Percentiles rank a stretch among this genome's conserved stretches.
Conservation (phyloP, 1,140 invertebrate species). For the Planococcus citri region DNA sequence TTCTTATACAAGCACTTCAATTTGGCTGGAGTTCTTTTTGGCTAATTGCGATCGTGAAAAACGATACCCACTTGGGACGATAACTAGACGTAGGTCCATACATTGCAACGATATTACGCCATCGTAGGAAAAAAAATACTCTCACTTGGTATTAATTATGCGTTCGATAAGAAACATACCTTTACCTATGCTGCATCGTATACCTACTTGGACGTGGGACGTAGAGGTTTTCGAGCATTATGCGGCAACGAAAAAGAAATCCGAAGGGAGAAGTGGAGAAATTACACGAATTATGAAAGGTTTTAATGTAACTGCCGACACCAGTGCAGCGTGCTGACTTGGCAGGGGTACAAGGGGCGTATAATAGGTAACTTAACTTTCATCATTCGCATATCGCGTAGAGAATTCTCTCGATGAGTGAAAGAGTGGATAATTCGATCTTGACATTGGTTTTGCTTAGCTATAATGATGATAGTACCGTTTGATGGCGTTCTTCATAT, state of each 20-base stretch:
- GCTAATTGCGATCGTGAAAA: too few species aligned
- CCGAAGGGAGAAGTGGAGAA: background rate
- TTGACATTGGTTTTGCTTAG: background rate
- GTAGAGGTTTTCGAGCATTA: background rate
- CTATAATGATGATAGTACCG: background rate
- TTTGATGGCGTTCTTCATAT: too few species aligned
- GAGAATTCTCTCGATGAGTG: background rate
- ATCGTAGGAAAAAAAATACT: background rate
- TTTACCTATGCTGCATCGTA: too few species aligned
- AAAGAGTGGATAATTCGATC: background rate
- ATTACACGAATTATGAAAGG: background rate
- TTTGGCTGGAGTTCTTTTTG: too few species aligned
- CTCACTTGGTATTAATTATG: background rate
- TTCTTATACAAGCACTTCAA: too few species aligned
- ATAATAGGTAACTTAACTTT: background rate
- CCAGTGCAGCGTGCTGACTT: too few species aligned
- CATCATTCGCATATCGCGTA: background rate
- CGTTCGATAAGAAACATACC: background rate
- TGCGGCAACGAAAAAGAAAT: background rate
- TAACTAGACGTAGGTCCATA: too few species aligned
- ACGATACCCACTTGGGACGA: too few species aligned
- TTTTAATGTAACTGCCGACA: background rate
- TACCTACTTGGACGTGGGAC: too few species aligned
- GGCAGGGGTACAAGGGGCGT: background rate
- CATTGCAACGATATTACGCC: too few species aligned